Base-by-base conservation (phyloP, 2,888 invertebrate species). In the Leucophenga maculata region DNA sequence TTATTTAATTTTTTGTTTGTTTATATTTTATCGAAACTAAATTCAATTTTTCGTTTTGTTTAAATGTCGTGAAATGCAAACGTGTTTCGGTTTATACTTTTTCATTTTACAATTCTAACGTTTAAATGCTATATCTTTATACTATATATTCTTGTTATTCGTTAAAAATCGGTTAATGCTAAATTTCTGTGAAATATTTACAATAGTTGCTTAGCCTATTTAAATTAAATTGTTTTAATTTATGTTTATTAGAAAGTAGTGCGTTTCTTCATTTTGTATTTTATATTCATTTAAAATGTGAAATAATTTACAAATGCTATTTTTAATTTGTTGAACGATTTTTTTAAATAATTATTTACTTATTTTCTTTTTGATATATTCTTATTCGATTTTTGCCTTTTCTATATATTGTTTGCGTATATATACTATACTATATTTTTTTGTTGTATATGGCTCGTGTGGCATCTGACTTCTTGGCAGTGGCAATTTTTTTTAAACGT, bases 261-360 rank as follows among this genome's bases (percentile, higher is more conserved):
- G 52, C 54, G 32, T 66, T 52, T 69, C 66, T n/a, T 22, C 68
- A 48, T 60, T 44, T 59, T 70, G 66, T 39, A 11, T 67, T 14
- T 54, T 31, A 55, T 65, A 55, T 65, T 39, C 31, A 20, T 20
- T 65, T 54, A 52, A 71, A 74, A 72, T 69, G 71, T 74, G 77
- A 81, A 86, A 84, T 85, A 84, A 80, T 86, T 85, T 86, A 85
- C 85, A 86, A 85, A 81, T 83, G 80, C 73, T 31, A 64, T 77
- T 77, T 68, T 80, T 73, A 71, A 13, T 65, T 60, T 44, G 20
- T 44, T 64, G 26, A 26, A 26, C 3, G 26, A 14, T 64, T 72
- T 71, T 72, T 65, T 71, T 73, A 39, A 14, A 54, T 67, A 64
- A 60, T 67, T 70, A 59, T 70, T 65, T 69, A 71, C 50, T 67